phyloP scores from a whole-genome alignment of 2,113 vertebrate species.

The Dinomys branickii region DNA sequence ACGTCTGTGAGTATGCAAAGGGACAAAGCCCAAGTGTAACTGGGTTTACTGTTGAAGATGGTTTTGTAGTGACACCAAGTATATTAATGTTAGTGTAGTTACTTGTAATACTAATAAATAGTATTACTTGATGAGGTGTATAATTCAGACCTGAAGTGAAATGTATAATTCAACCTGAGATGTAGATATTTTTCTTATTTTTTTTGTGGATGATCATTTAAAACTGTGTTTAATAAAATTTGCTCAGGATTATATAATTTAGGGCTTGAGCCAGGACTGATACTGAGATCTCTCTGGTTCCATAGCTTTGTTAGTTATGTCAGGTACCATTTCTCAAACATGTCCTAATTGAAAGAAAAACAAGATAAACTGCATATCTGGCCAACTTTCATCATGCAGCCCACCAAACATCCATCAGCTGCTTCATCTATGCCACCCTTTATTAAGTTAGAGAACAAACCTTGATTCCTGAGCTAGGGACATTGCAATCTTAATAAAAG shows the following conservation, averaged over 20 bases:
- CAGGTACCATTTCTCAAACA: background rate
- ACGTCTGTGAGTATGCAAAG: background rate
- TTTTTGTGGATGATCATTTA: background rate
- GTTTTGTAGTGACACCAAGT: background rate
- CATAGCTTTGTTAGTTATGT: background rate
- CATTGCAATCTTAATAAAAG: background rate
- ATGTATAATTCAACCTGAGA: background rate
- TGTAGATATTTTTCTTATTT: background rate
- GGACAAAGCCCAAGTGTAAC: background rate
- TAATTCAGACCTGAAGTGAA: background rate
- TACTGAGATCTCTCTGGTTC: background rate
- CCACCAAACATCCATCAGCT: background rate
- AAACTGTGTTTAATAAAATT: background rate
- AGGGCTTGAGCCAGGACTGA: background rate
- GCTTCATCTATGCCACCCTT: background rate
- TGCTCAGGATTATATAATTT: background rate
- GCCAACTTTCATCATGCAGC: background rate
- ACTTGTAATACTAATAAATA: background rate
- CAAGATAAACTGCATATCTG: background rate
- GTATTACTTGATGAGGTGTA: background rate
- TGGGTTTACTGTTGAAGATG: background rate
- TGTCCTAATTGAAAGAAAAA: background rate
- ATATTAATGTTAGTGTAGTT: background rate
- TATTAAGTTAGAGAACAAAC: background rate
- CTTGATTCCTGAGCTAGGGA: background rate